Evolutionary conservation across 2,113 vertebrate genomes (phyloP).

Genomic region (Anguilla japonica): DNA sequence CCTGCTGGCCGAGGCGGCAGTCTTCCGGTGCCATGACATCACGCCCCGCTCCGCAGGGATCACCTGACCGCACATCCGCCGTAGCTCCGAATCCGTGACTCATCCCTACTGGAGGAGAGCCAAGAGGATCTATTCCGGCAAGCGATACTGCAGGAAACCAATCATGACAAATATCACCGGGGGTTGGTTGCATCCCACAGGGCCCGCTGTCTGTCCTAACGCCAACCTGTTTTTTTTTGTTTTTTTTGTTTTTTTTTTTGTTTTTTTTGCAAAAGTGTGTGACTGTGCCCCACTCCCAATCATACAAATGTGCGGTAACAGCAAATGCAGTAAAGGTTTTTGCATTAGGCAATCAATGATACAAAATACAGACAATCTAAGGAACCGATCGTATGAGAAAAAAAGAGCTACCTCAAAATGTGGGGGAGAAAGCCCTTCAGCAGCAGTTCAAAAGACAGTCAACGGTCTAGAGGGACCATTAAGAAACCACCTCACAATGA

Average conservation of each 20-base stretch:
- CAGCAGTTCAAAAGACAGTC: too few relatives aligned
- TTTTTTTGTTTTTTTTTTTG: background rate
- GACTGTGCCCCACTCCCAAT: background rate
- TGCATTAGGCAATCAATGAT: background rate
- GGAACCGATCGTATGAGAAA: too few relatives aligned
- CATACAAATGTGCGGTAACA: background rate
- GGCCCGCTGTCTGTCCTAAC: slow-evolving; percentile 10
- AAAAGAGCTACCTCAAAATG: too few relatives aligned
- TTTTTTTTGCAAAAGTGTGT: background rate
- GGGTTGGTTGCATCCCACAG: slow-evolving; percentile 38
- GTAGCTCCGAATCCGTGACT: slow-evolving; percentile 31
- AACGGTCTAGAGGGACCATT: too few relatives aligned
- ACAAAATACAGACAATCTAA: too few relatives aligned
- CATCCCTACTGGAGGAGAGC: slow-evolving; percentile 35
- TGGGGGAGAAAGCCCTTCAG: too few relatives aligned
- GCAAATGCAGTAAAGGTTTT: background rate
- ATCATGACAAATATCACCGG: slow-evolving; percentile 43
- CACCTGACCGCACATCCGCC: slow-evolving; percentile 21
- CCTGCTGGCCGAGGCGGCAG: background rate
- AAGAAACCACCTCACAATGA: background rate
- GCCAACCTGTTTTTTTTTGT: background rate
- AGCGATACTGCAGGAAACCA: slow-evolving; percentile 45
- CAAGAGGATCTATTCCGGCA: slow-evolving; percentile 45
- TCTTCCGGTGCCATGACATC: slow-evolving; percentile 23
- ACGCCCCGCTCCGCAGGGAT: slow-evolving; percentile 24